Evolutionary conservation across 2,888 invertebrate species (phyloP), one percentile per base, ranked within the genome.

Genomic region (Meganola albula): DNA sequence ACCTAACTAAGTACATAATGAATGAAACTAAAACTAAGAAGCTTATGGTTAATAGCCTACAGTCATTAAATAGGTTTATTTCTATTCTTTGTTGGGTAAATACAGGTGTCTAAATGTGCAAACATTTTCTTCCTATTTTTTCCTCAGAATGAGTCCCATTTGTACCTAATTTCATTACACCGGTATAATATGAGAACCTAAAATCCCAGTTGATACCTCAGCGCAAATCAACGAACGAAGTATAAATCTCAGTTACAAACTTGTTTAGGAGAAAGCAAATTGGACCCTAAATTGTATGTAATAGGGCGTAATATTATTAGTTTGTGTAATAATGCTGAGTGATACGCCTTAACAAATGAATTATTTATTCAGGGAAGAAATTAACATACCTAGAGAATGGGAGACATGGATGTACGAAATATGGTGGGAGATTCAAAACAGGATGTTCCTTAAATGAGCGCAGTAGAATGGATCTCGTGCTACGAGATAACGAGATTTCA

Each of bases 351-450:
- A 74, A 72, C 72, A 74, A 75, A 76, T 75, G 76, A 80, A 80
- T 83, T 80, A 80, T 84, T 84, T 83, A 84, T 82, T 77, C 79
- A 75, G 72, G 55, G 66, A 65, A 70, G 62, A 76, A 74, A 82
- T 83, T 83, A 80, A 77, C 80, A 82, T 82, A 80, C 80, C 77
- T 74, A 74, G 75, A 70, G 77, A 63, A 59, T 56, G 58, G 12
- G 34, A 40, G n/a, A 45, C 40, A 18, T 43, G 30, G 25, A 48
- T 27, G 42, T 44, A 25, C 27, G 43, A 46, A 53, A 24, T 25
- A 24, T 14, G 21, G 18, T 27, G n/a, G n/a, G n/a, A n/a, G n/a
- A n/a, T n/a, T n/a, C n/a, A n/a, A n/a, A n/a, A n/a, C n/a, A n/a
- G n/a, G n/a, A n/a, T n/a, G n/a, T n/a, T n/a, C n/a, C n/a, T n/a